These are phyloP conservation scores for Agrotis ipsilon DNA, from an alignment of 2,888 invertebrate species.

Conservation along the genomic window DNA sequence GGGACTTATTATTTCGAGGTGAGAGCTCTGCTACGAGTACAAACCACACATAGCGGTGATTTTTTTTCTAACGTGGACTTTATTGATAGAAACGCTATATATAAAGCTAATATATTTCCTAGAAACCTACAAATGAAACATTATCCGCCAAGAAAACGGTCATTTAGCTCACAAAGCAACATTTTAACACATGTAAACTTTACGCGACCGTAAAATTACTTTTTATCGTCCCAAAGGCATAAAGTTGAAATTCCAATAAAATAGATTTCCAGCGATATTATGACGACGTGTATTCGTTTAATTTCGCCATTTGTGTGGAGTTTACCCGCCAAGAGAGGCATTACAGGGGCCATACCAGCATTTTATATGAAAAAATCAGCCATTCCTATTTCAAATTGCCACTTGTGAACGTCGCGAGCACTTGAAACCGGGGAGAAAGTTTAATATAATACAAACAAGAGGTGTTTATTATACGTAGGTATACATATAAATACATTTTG, in stretches of 20 bases:
- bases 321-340: slow-evolving; percentile 72
- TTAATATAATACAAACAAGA: slow-evolving; percentile 72
- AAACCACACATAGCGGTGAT: no score
- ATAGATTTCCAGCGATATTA: slow-evolving; percentile 64
- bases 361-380: slow-evolving; percentile 81
- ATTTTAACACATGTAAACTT: slow-evolving; percentile 62
- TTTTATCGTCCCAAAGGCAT: slow-evolving; percentile 63
- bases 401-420: slow-evolving; percentile 69
- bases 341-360: slow-evolving; percentile 71
- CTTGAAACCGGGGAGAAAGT: slow-evolving; percentile 69
- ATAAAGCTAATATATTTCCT: slow-evolving; percentile 17
- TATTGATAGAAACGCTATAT: background rate
- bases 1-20: background rate
- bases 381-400: slow-evolving; percentile 78
- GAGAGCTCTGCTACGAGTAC: background rate
- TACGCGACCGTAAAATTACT: slow-evolving; percentile 65
- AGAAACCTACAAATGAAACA: slow-evolving; percentile 29
- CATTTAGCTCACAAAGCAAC: slow-evolving; percentile 44
- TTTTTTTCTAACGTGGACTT: background rate
- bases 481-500: slow-evolving; percentile 13
- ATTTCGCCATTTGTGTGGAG: slow-evolving; percentile 75
- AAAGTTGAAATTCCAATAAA: slow-evolving; percentile 70
- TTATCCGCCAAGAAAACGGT: slow-evolving; percentile 30
- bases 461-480: slow-evolving; percentile 52
- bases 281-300: slow-evolving; percentile 70